phyloP scores from a whole-genome alignment of 64 coral and sea anemone genomes.

The Anthopleura sola region DNA sequence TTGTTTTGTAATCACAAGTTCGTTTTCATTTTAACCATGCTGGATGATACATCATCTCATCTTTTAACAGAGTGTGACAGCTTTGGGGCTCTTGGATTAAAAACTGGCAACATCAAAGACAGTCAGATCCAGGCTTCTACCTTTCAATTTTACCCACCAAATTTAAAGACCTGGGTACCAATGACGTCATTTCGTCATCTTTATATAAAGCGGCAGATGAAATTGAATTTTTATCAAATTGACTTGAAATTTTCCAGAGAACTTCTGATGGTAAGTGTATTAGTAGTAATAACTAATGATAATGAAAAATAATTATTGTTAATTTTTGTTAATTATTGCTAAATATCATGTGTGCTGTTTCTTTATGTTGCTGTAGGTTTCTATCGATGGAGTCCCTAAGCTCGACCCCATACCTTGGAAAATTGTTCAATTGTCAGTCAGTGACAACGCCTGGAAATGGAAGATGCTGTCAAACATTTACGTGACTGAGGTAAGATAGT shows the following conservation, averaged over 20 bases:
- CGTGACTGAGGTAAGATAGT: neutral
- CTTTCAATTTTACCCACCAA: neutral
- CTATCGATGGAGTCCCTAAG: neutral
- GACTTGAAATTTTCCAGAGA: conserved; percentile 7
- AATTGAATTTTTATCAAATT: conserved; percentile 5
- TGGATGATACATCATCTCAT: too few relatives aligned
- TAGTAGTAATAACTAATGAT: too few relatives aligned
- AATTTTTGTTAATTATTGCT: too few relatives aligned
- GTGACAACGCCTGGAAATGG: conserved; percentile 2
- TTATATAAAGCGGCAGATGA: neutral
- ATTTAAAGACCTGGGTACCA: neutral
- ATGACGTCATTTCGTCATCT: conserved; percentile 23
- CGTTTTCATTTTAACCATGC: too few relatives aligned
- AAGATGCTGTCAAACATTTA: neutral
- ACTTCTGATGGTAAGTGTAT: too few relatives aligned
- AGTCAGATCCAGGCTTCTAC: conserved; percentile 11
- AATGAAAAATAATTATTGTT: too few relatives aligned
- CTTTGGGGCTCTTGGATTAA: neutral
- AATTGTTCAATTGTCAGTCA: neutral
- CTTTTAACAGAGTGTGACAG: too few relatives aligned
- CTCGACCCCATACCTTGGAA: neutral
- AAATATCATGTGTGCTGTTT: too few relatives aligned
- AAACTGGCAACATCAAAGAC: conserved; percentile 6
- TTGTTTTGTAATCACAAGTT: too few relatives aligned
- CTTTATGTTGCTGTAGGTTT: neutral